A percentile compares a stretch with the other conserved stretches of the same genome.
These are phyloP conservation scores for Psilopsiagon aurifrons DNA, from an alignment of 2,113 vertebrate genomes.

Conservation along the genomic window DNA sequence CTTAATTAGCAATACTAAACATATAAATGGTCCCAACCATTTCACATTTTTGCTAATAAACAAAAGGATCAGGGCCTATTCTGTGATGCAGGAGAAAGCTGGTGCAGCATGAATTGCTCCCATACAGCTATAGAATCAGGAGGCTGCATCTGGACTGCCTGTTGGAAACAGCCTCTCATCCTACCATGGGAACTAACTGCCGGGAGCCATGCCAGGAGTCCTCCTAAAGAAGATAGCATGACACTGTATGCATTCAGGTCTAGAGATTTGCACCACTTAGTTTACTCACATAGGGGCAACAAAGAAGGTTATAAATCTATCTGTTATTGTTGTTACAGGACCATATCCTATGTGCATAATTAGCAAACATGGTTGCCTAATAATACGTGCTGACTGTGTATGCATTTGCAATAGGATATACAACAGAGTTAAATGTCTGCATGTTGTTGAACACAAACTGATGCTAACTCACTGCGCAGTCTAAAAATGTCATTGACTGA, in stretches of 20 bases:
- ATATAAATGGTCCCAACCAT: background rate
- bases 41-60: accelerated
- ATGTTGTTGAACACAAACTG: background rate
- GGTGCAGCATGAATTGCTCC: background rate
- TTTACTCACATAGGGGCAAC: background rate
- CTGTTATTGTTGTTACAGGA: background rate
- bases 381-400: background rate
- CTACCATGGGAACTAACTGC: background rate
- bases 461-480: background rate
- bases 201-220: background rate
- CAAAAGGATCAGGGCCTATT: background rate
- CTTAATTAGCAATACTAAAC: background rate
- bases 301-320: background rate
- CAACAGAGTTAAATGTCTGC: background rate
- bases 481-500: background rate
- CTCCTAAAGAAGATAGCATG: background rate
- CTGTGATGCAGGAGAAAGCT: background rate
- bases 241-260: background rate
- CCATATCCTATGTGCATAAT: background rate
- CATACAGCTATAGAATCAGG: background rate
- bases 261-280: background rate
- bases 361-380: background rate
- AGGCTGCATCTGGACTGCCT: background rate
- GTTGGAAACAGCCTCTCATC: background rate
- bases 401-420: background rate